A percentile compares a stretch with the other conserved stretches of the same genome.
Conservation (phyloP, 2,797 vertebrate genomes). For the Champsocephalus esox region DNA sequence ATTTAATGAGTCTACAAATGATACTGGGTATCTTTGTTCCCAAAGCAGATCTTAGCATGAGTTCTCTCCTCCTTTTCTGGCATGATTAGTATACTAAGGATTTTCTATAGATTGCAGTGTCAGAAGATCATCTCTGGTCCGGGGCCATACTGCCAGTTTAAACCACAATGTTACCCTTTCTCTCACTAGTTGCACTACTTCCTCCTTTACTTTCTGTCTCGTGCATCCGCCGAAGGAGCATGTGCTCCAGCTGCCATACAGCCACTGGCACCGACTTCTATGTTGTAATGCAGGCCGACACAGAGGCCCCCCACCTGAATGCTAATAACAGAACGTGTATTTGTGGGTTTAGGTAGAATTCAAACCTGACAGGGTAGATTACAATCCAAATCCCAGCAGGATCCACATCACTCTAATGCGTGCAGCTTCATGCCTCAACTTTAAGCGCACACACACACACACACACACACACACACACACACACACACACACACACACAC, state of each 20-base stretch:
- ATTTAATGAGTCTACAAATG: slow-evolving; percentile 7
- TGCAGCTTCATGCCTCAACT: slow-evolving; percentile 53
- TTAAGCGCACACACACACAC: slow-evolving; percentile 1
- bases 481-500: slow-evolving; percentile 19
- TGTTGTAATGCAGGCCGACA: slow-evolving; percentile 76
- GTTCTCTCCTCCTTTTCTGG: not conserved
- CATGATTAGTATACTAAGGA: slow-evolving; percentile 7
- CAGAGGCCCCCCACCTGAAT: slow-evolving; percentile 71
- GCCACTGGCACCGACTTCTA: slow-evolving; percentile 49
- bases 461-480: not conserved
- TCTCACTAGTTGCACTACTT: slow-evolving; percentile 6
- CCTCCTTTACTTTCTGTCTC: slow-evolving; percentile 35
- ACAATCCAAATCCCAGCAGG: slow-evolving; percentile 70
- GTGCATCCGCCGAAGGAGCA: slow-evolving; percentile 52
- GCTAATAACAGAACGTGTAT: slow-evolving; percentile 77
- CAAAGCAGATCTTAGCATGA: slow-evolving; percentile 2
- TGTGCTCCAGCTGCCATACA: slow-evolving; percentile 65
- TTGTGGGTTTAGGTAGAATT: slow-evolving; percentile 73
- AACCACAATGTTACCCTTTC: slow-evolving; percentile 13
- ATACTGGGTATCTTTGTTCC: not conserved
- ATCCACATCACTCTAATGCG: slow-evolving; percentile 60
- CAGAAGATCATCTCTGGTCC: slow-evolving; percentile 4
- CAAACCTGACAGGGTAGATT: slow-evolving; percentile 72
- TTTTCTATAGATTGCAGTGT: slow-evolving; percentile 10
- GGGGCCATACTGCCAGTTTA: not conserved